These are phyloP conservation scores for Scaptomyza montana DNA, from an alignment of 1,140 invertebrate genomes.

Conservation along the genomic window DNA sequence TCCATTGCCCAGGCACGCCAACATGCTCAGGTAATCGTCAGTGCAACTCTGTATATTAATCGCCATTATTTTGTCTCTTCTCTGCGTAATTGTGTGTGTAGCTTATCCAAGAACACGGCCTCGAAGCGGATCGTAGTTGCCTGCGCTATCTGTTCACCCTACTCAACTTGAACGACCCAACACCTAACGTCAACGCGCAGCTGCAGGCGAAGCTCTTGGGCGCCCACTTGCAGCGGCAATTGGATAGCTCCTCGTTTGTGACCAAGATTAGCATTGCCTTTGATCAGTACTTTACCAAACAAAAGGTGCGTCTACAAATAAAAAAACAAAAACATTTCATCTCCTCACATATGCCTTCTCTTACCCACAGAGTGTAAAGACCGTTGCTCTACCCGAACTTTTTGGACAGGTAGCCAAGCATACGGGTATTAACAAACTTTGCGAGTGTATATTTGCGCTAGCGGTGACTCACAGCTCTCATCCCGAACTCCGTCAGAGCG, in stretches of 20 bases:
- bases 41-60: slow-evolving; percentile 33
- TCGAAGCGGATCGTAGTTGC: slow-evolving; percentile 94
- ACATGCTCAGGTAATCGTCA: slow-evolving; percentile 45
- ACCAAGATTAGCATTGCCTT: slow-evolving; percentile 92
- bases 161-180: slow-evolving; percentile 87
- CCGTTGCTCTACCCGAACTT: slow-evolving; percentile 87
- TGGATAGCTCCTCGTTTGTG: slow-evolving; percentile 90
- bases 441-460: slow-evolving; percentile 95
- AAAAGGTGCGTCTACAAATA: slow-evolving; percentile 84
- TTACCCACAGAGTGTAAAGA: slow-evolving; percentile 84
- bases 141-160: slow-evolving; percentile 93
- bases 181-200: slow-evolving; percentile 85
- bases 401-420: slow-evolving; percentile 92
- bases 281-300: slow-evolving; percentile 87
- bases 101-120: slow-evolving; percentile 91
- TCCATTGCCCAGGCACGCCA: slow-evolving; percentile 50
- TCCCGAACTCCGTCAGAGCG: slow-evolving; percentile 88
- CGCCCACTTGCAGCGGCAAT: slow-evolving; percentile 88
- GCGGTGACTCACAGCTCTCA: slow-evolving; percentile 92
- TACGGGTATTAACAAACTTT: slow-evolving; percentile 92
- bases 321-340: slow-evolving; percentile 85
- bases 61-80: background rate
- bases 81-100: slow-evolving; percentile 78
- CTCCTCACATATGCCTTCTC: slow-evolving; percentile 85
- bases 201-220: slow-evolving; percentile 88